phyloP scores from a whole-genome alignment of 1,140 invertebrate genomes.

The Plectrocnemia conspersa region DNA sequence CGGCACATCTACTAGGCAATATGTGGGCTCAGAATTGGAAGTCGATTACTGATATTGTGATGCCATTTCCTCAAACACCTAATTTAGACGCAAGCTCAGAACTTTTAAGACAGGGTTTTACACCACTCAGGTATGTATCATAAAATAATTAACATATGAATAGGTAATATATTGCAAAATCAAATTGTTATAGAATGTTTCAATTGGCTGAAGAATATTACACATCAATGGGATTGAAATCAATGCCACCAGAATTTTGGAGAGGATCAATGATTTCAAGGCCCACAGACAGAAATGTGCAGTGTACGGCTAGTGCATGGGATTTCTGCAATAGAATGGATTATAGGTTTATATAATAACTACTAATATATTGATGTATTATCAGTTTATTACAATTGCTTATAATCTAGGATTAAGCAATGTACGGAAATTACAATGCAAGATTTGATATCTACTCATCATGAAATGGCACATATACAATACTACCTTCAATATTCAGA shows the following conservation, averaged over 20 bases:
- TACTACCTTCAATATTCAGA: slow-evolving; percentile 79
- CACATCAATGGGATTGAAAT: slow-evolving; percentile 70
- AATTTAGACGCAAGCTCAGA: slow-evolving; percentile 70
- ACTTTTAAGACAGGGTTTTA: slow-evolving; percentile 69
- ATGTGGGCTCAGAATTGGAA: slow-evolving; percentile 84
- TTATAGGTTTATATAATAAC: slow-evolving; percentile 57
- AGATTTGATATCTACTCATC: slow-evolving; percentile 75
- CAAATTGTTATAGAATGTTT: slow-evolving; percentile 59
- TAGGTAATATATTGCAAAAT: neutral
- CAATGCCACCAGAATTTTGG: slow-evolving; percentile 77
- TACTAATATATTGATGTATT: neutral
- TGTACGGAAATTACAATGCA: slow-evolving; percentile 80
- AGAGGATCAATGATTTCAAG: slow-evolving; percentile 68
- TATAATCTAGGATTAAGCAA: slow-evolving; percentile 76
- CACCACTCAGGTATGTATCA: slow-evolving; percentile 56
- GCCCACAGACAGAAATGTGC: slow-evolving; percentile 65
- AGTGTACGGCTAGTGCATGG: slow-evolving; percentile 84
- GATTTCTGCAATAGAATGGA: slow-evolving; percentile 82
- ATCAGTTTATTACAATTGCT: neutral
- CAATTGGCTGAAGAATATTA: slow-evolving; percentile 79
- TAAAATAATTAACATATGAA: neutral
- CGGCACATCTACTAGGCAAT: slow-evolving; percentile 70
- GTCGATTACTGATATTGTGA: slow-evolving; percentile 70
- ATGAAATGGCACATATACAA: slow-evolving; percentile 81
- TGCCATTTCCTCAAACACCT: slow-evolving; percentile 69